These are phyloP conservation scores for Trichopria drosophilae DNA, from an alignment of 2,888 invertebrate species.

Conservation along the genomic window DNA sequence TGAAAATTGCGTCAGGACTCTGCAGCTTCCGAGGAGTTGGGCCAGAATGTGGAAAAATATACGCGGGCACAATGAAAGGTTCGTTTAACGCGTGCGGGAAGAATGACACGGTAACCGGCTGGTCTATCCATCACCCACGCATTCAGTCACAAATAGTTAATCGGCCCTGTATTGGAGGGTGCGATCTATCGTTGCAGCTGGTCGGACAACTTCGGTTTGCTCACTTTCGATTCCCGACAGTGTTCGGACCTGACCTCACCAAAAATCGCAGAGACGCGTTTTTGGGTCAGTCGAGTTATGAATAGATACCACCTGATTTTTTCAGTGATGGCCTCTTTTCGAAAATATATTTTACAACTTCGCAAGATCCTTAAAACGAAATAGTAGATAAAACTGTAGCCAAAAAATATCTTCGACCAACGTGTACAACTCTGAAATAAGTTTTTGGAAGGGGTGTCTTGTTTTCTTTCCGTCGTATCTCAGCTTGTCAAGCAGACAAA, in stretches of 20 bases:
- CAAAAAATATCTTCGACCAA: no score
- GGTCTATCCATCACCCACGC: conserved; percentile 57
- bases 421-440: no score
- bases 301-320: conserved; percentile 34
- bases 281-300: conserved; percentile 33
- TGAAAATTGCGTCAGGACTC: neutral
- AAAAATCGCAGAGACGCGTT: conserved; percentile 30
- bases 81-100: conserved; percentile 45
- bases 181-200: conserved; percentile 31
- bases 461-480: no score
- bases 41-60: no score
- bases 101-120: conserved; percentile 48
- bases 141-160: conserved; percentile 34
- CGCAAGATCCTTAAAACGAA: no score
- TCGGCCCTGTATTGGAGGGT: conserved; percentile 22
- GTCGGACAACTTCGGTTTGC: conserved; percentile 16
- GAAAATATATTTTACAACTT: no score
- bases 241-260: conserved; percentile 29
- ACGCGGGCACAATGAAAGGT: no score
- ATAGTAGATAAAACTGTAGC: no score
- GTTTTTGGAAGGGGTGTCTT: no score
- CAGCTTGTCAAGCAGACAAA: no score
- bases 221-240: conserved; percentile 12
- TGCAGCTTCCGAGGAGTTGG: no score
- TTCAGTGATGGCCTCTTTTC: no score